Base-by-base conservation (phyloP, 2,797 vertebrate genomes). In the Helarctos malayanus region DNA sequence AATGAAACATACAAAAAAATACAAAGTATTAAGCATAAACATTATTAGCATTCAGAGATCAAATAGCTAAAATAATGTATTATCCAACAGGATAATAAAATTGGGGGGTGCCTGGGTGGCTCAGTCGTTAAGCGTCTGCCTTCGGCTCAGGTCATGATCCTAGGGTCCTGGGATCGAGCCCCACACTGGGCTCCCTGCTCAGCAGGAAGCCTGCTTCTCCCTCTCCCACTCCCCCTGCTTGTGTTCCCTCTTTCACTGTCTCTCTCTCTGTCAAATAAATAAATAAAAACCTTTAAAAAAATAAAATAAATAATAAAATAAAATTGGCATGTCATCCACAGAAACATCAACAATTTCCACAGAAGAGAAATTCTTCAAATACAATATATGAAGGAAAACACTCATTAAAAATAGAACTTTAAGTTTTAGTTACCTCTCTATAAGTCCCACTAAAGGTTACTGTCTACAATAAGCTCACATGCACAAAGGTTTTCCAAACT, bases 71-170 rank as follows among this genome's bases (percentile, higher is more conserved):
- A 91, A 84, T 92, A 86, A 80, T 41, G 13, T 35, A 84, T 63
- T 79, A 89, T 25, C 79, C 52, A 79, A 82, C 32, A 95, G n/a
- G 68, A 29, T 94, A 65, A 90, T 57, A 92, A 96, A 96, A 91
- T 91, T 35, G 84, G 59, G 41, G 41, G 5, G 41, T 41, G 41
- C 41, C 41, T 41, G 41, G 41, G 41, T 41, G 41, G 41, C 41
- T 41, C 41, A 41, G 41, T 41, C 41, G 6, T 41, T 41, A 41
- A 41, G 41, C 41, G 41, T 41, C 41, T 41, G 41, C 41, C 41
- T 41, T 41, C 41, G 41, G 41, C 41, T 41, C 41, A 41, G 41
- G 41, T 41, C 41, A 41, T 41, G 41, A 41, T 41, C 41, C 41
- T 41, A 41, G 41, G 6, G 41, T 41, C 41, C 41, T 41, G 41